These are phyloP conservation scores for Drosophila saltans DNA, from an alignment of 1,140 invertebrate genomes.

Conservation along the genomic window DNA sequence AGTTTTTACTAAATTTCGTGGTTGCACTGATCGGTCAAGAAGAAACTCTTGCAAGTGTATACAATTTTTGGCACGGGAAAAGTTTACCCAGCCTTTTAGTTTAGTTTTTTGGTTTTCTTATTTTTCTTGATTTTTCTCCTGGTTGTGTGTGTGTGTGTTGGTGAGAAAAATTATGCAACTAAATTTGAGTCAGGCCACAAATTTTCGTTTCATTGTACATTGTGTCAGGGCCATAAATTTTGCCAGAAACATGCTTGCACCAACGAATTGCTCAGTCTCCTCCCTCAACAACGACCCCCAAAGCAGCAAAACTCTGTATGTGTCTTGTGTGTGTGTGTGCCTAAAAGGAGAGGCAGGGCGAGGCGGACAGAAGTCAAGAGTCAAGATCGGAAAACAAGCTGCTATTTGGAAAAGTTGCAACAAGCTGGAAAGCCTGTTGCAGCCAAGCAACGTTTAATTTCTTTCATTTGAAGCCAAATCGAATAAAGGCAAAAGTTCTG, in stretches of 20 bases:
- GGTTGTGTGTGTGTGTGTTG: conserved; percentile 13
- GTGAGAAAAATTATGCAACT: conserved; percentile 10
- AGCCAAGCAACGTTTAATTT: conserved; percentile 14
- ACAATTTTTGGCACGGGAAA: background rate
- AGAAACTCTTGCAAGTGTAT: background rate
- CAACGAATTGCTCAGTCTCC: conserved; percentile 4
- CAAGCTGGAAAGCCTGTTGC: conserved; percentile 17
- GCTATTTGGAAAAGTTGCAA: conserved; percentile 15
- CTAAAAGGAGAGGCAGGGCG: too few species aligned
- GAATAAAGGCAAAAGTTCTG: conserved; percentile 8
- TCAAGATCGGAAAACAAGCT: conserved; percentile 13
- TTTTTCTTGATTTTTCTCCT: background rate
- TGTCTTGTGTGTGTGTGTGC: background rate
- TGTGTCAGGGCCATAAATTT: conserved; percentile 13
- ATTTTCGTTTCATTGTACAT: conserved; percentile 14
- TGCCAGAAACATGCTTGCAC: conserved; percentile 8
- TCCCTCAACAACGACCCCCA: conserved; percentile 1
- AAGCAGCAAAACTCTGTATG: background rate
- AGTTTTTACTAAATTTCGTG: too few species aligned
- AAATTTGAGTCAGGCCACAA: conserved; percentile 12
- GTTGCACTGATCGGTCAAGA: background rate
- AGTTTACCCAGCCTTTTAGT: background rate
- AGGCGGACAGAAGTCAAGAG: background rate
- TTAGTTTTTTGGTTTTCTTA: conserved; percentile 7
- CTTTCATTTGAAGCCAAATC: conserved; percentile 17